Conservation (phyloP, 53 echinoderm and acorn worm genomes). For the Stichopus horrens region DNA sequence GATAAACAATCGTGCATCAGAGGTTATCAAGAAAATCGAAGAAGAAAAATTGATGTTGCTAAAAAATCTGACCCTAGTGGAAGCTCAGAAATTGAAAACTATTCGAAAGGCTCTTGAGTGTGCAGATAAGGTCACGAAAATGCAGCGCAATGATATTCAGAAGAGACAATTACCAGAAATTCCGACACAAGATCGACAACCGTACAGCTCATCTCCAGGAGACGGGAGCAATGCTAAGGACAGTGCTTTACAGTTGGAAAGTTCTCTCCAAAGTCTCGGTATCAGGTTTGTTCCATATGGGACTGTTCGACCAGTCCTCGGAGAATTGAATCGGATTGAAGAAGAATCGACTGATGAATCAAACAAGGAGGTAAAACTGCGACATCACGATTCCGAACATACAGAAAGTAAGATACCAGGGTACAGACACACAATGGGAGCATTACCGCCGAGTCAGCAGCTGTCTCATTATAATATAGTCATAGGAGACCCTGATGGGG, state of each 20-base stretch:
- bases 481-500: background rate
- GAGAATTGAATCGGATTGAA: conserved; percentile 19
- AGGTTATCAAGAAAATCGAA: conserved; percentile 41
- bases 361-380: background rate
- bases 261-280: conserved; percentile 21
- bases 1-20: conserved; percentile 22
- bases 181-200: background rate
- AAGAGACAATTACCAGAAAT: background rate
- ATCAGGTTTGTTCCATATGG: conserved; percentile 28
- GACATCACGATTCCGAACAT: background rate
- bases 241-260: background rate
- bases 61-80: conserved; percentile 16
- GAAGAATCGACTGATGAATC: background rate
- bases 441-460: background rate
- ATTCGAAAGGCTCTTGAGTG: conserved; percentile 18
- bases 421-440: conserved; percentile 7
- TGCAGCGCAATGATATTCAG: background rate
- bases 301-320: conserved; percentile 16
- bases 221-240: background rate
- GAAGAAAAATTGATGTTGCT: conserved; percentile 39
- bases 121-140: conserved; percentile 6
- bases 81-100: conserved; percentile 28
- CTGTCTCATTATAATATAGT: background rate
- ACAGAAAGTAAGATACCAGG: background rate
- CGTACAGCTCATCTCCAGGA: background rate